Conservation (phyloP, 2,113 vertebrate species). For the Prinia subflava region DNA sequence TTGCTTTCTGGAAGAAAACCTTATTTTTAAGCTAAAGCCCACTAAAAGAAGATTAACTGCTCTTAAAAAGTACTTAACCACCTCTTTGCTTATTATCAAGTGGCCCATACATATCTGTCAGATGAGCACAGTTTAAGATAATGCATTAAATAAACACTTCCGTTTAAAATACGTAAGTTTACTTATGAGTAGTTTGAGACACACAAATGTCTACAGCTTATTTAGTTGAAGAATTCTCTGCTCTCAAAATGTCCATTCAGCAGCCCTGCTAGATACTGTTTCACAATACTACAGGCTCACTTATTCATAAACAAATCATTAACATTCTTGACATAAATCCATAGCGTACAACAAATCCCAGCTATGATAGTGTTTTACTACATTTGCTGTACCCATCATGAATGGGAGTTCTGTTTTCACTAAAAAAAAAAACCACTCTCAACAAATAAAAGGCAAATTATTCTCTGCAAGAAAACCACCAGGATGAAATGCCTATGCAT, state of each 20-base stretch:
- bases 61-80: conserved; percentile 38
- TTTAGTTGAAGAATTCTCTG: conserved; percentile 64
- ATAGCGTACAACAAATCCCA: conserved; percentile 72
- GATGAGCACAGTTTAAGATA: neutral
- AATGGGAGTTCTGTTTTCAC: conserved; percentile 72
- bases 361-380: conserved; percentile 76
- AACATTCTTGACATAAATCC: conserved; percentile 83
- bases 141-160: conserved; percentile 50
- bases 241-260: conserved; percentile 75
- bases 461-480: conserved; percentile 59
- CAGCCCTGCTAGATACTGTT: conserved; percentile 67
- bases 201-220: conserved; percentile 54
- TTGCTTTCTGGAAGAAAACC: neutral
- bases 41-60: neutral
- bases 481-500: conserved; percentile 61
- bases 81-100: neutral
- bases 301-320: conserved; percentile 84
- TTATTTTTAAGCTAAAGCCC: neutral
- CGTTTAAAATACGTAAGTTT: conserved; percentile 53
- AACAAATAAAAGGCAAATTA: conserved; percentile 76
- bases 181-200: conserved; percentile 59
- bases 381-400: conserved; percentile 69
- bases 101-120: neutral
- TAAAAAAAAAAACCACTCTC: conserved; percentile 21
- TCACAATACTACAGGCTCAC: conserved; percentile 73